Evolutionary conservation across 2,888 invertebrate species (phyloP), one percentile per base, ranked within the genome.

Genomic region (Sinopyrophorus schimmeli): DNA sequence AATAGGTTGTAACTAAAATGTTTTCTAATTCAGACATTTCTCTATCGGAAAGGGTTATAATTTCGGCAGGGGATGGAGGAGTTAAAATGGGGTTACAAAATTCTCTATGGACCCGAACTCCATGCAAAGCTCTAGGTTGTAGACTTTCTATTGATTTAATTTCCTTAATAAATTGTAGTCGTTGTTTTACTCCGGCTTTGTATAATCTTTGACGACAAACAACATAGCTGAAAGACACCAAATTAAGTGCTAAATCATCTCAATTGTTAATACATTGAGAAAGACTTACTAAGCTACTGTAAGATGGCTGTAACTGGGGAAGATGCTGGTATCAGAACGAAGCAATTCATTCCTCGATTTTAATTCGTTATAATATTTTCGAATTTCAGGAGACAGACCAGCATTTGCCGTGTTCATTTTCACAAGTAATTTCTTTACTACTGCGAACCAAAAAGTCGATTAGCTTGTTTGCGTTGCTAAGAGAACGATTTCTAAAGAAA

Each of bases 251-350:
- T n/a, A n/a, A n/a, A n/a, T n/a, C n/a, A n/a, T n/a, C n/a, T n/a
- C n/a, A n/a, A n/a, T n/a, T n/a, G n/a, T n/a, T n/a, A n/a, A n/a
- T n/a, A n/a, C n/a, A n/a, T n/a, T n/a, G n/a, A n/a, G n/a, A n/a
- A n/a, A n/a, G n/a, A 78, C 83, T 81, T 76, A 84, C 84, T 83
- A 84, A 12, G 82, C 81, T 34, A 83, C 69, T 30, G 66, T 70
- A 30, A 83, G 69, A 53, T 74, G 75, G 0, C 80, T 77, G 59
- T 83, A 84, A 46, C 81, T 80, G 2, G 84, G 83, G 65, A 80
- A 75, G 46, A 80, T 77, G 60, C 81, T 80, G 61, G 81, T 80
- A 66, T 82, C 81, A 14, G 80, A 80, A 64, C 79, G 72, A 24
- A 76, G 74, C 27, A 80, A 64, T 60, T 82, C 80, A 14, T 50